phyloP scores from a whole-genome alignment of 2,888 invertebrate species.

The Tryphoninae sp. region DNA sequence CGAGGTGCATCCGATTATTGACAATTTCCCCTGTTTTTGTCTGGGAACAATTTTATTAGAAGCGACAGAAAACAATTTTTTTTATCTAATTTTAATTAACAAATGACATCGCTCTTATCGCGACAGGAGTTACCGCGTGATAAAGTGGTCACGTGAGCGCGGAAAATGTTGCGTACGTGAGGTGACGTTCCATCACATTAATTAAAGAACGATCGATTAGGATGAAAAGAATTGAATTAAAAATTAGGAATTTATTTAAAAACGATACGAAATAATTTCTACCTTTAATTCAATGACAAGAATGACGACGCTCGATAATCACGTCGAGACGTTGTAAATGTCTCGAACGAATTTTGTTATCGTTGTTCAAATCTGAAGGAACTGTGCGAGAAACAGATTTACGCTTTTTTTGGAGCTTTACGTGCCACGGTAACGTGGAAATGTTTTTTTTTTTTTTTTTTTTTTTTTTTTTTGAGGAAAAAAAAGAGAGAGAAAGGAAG shows the following conservation, averaged over 20 bases:
- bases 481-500: not conserved
- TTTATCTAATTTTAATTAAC: no score
- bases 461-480: conserved; percentile 17
- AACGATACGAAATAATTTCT: not conserved
- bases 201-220: not conserved
- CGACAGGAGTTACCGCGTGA: conserved; percentile 16
- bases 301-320: not conserved
- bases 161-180: conserved; percentile 24
- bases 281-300: not conserved
- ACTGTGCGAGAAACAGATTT: not conserved
- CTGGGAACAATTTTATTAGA: conserved; percentile 6
- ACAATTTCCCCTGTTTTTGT: not conserved
- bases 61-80: not conserved
- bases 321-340: not conserved
- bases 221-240: not conserved
- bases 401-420: not conserved
- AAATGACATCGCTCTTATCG: not conserved
- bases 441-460: no score
- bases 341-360: not conserved
- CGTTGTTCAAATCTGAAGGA: not conserved
- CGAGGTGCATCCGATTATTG: not conserved
- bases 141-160: conserved; percentile 54
- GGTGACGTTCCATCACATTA: not conserved
- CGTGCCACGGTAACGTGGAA: not conserved
- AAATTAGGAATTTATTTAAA: not conserved